Base-by-base conservation (phyloP, 2,113 vertebrate species). In the Lophius piscatorius region DNA sequence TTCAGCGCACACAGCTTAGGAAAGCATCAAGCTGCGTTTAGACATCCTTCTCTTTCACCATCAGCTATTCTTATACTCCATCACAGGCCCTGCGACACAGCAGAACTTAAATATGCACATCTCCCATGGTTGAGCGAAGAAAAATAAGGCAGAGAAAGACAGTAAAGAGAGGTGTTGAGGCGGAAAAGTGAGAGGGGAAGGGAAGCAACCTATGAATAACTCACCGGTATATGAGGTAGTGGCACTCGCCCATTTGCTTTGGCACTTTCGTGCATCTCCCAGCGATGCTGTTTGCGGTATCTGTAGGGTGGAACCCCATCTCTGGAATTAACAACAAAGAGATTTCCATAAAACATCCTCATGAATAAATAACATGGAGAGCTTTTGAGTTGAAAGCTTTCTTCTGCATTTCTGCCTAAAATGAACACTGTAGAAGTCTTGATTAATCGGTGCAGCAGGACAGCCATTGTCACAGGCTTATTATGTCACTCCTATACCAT, bases 191-290 rank as follows among this genome's bases (percentile, higher is more conserved):
- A 58, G 76, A 55, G 47, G 45, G n/a, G 20, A 50, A 59, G 67
- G 45, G 69, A 60, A 69, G 72, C 29, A 72, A 65, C 41, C 79
- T 80, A 61, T 72, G 83, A 84, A 79, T 86, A 76, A 93, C 97
- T 97, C 92, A 99, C 97, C 66, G 97, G 97, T 83, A 99, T 97
- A 90, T 96, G 97, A 94, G 95, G 96, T 92, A 99, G 95, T 84
- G 95, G 93, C 88, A 96, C 94, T 18, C 93, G 93, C 82, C 96
- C 96, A 20, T 98, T 98, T 76, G 93, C 97, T 94, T 96, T 98
- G 91, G 95, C 92, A 80, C 95, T 98, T 90, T 99, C 95, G 80
- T 98, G 96, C 93, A 98, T 94, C 92, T 99, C 96, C 60, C 96
- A 91, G 68, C 95, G 96, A 91, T 95, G 94, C 85, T 95, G 96